Evolutionary conservation across 2,113 vertebrate species (phyloP), one percentile per base, ranked within the genome.

Genomic region (Grammomys surdaster): DNA sequence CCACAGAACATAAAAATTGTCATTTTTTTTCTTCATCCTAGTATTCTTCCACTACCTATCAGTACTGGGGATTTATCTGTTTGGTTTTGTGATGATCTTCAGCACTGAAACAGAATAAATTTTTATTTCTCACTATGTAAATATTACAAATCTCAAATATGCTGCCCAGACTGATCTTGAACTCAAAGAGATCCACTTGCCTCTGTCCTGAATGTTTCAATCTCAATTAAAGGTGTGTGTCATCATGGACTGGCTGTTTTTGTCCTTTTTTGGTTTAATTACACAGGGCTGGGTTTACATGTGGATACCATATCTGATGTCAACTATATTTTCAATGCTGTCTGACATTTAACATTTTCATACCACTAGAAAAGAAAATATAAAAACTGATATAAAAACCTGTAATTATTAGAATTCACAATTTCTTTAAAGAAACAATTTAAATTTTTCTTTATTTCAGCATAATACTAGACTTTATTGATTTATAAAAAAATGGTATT

Each of bases 361-460:
- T 8, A 93, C 10, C 54, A 7, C 6, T n/a, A 88, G 65, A 90
- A 94, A 82, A 90, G 65, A 90, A 95, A 82, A 90, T 84, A 94
- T 40, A 80, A 85, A 95, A 91, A 60, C 9, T 36, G 43, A 80
- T 40, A 91, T 31, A 70, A 95, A 94, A 90, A 78, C 33, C 54
- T 96, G 1, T 20, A 20, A 10, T 73, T 24, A 40, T 88, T 63
- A 91, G 84, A 89, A 94, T 54, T 56, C 73, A 88, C 17, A 94
- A 93, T 85, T 70, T 93, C 33, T 92, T 33, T 91, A 76, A 85
- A 78, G 48, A 94, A 95, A 92, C 43, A 1, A 93, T 46, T 19
- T 82, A 76, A 69, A 51, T 7, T 46, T 85, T 67, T 65, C 14
- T 22, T 69, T 67, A 86, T 86, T 69, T 69, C 20, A 67, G 43